These are phyloP conservation scores for Tapera naevia DNA, from an alignment of 2,797 vertebrate genomes.

Conservation along the genomic window DNA sequence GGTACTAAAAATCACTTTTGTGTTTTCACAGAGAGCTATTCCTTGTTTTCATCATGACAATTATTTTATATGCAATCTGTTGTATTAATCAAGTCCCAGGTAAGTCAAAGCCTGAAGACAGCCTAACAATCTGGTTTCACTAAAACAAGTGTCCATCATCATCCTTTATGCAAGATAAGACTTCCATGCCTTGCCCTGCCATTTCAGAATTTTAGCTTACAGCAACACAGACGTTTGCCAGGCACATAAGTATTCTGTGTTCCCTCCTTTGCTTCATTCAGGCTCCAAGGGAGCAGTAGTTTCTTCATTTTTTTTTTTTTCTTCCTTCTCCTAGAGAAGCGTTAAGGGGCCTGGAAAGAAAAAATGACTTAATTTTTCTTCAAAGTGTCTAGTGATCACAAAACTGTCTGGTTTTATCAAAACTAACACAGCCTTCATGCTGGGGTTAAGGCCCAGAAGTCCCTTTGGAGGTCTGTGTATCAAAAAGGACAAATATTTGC, in stretches of 20 bases:
- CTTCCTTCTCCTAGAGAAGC: neutral
- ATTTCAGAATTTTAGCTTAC: conserved; percentile 5
- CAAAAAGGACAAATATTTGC: conserved; percentile 29
- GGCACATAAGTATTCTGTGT: neutral
- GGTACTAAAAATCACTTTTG: neutral
- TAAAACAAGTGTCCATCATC: neutral
- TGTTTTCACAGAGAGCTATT: neutral
- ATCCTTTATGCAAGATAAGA: neutral
- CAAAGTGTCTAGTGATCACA: neutral
- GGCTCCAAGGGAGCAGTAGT: neutral
- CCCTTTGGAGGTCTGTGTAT: neutral
- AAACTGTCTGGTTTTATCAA: neutral
- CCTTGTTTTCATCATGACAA: neutral
- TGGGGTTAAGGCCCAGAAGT: neutral
- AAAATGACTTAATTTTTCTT: neutral
- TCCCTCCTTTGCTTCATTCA: neutral
- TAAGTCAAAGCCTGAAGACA: neutral
- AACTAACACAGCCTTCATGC: neutral
- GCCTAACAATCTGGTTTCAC: neutral
- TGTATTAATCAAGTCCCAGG: neutral
- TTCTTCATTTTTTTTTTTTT: neutral
- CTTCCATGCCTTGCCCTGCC: neutral
- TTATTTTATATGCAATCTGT: neutral
- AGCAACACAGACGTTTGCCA: neutral
- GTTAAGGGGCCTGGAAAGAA: neutral